Evolutionary conservation across 2,113 vertebrate genomes (phyloP).

Genomic region (Prietella phreatophila): DNA sequence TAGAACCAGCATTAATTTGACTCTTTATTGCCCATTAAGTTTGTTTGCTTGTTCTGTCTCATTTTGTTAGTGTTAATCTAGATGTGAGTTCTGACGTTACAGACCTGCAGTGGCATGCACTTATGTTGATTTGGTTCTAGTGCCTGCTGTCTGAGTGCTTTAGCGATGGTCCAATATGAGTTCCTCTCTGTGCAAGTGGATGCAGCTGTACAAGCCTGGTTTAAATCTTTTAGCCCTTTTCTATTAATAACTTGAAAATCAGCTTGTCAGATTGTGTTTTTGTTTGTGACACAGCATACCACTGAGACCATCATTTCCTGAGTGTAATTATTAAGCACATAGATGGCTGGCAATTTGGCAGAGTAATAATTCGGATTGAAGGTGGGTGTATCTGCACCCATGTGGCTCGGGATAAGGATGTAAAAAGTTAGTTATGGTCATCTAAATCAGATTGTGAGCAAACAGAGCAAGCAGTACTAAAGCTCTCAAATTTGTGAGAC

Average conservation of each 20-base stretch:
- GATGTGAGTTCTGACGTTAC: not conserved
- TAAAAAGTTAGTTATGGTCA: not conserved
- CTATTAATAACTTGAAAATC: not conserved
- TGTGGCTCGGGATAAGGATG: not conserved
- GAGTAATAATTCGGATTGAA: not conserved
- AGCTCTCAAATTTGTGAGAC: not conserved
- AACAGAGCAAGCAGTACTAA: not conserved
- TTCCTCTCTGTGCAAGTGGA: not conserved
- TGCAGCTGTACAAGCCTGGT: not conserved
- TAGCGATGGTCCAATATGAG: not conserved
- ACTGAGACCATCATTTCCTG: not conserved
- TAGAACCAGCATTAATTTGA: conserved; percentile 20
- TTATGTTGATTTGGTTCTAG: conserved; percentile 9
- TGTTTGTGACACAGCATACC: not conserved
- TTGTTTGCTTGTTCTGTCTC: not conserved
- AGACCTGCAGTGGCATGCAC: conserved; percentile 2
- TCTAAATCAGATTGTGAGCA: not conserved
- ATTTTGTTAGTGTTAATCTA: not conserved
- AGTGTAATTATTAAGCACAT: not conserved
- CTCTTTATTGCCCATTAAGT: conserved; percentile 36
- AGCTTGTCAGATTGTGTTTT: not conserved
- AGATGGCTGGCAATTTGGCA: not conserved
- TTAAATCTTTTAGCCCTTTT: not conserved
- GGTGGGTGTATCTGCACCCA: not conserved
- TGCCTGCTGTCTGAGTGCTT: not conserved